These are phyloP conservation scores for Caenorhabditis afra DNA, from an alignment of 2,888 invertebrate species.

Conservation along the genomic window DNA sequence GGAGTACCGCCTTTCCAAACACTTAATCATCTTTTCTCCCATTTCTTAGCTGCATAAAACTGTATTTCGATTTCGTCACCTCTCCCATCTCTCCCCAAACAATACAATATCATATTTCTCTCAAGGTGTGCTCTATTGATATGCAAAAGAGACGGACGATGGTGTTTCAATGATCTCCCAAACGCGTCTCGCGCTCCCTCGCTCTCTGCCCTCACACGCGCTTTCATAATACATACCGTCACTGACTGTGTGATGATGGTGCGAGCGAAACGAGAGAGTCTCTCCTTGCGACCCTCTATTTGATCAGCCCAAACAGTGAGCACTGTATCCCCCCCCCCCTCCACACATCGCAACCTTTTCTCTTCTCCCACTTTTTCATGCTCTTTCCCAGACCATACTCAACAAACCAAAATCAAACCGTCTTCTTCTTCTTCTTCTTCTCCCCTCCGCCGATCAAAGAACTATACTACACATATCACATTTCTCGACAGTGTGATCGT, in stretches of 20 bases:
- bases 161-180: conserved; percentile 36
- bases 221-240: conserved; percentile 30
- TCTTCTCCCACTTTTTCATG: conserved; percentile 15
- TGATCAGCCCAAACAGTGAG: conserved; percentile 45
- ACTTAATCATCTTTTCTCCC: no score
- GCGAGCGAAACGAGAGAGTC: conserved; percentile 13
- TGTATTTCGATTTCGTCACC: no score
- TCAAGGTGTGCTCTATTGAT: background rate
- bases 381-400: conserved; percentile 39
- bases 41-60: no score
- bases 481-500: no score
- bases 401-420: conserved; percentile 18
- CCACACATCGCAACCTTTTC: background rate
- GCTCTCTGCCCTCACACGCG: background rate
- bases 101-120: no score
- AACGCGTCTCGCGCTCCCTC: conserved; percentile 8
- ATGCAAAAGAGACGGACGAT: background rate
- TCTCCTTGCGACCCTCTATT: conserved; percentile 32
- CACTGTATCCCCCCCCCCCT: conserved; percentile 11
- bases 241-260: conserved; percentile 25
- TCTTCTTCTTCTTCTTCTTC: no score
- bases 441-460: conserved; percentile 39
- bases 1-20: no score
- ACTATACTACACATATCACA: background rate
- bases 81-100: no score